A percentile compares a stretch with the other conserved stretches of the same genome.
phyloP scores from a whole-genome alignment of 2,888 invertebrate species.

The Tenthredo livida region DNA sequence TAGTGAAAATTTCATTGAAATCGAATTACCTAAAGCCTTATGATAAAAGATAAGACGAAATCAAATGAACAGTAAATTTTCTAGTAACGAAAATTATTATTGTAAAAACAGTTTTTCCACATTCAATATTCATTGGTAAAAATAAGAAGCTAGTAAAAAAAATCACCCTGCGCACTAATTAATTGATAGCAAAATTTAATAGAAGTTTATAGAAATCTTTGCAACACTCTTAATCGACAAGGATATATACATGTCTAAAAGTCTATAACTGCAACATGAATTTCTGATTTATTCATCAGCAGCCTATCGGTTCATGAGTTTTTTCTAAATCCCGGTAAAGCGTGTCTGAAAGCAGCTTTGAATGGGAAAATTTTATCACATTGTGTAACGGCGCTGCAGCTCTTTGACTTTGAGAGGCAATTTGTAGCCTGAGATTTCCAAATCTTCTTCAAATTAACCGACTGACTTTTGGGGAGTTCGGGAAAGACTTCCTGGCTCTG shows the following conservation, averaged over 20 bases:
- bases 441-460: conserved; percentile 53
- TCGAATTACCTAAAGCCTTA: neutral
- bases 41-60: neutral
- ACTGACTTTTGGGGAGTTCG: conserved; percentile 62
- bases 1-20: neutral
- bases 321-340: conserved; percentile 60
- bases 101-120: conserved; percentile 10
- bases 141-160: neutral
- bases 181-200: neutral
- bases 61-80: neutral
- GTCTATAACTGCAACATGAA: conserved; percentile 58
- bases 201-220: neutral
- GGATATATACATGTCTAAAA: conserved; percentile 7
- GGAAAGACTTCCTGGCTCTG: conserved; percentile 61
- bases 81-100: conserved; percentile 36
- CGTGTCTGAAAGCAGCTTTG: conserved; percentile 57
- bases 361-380: conserved; percentile 59
- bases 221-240: neutral
- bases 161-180: neutral
- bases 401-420: conserved; percentile 63
- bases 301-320: conserved; percentile 61
- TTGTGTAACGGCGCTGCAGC: conserved; percentile 60
- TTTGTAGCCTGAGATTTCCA: conserved; percentile 58
- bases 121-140: neutral
- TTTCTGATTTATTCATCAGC: conserved; percentile 60